Evolutionary conservation across 2,113 vertebrate genomes (phyloP).

Genomic region (Podocnemis expansa): DNA sequence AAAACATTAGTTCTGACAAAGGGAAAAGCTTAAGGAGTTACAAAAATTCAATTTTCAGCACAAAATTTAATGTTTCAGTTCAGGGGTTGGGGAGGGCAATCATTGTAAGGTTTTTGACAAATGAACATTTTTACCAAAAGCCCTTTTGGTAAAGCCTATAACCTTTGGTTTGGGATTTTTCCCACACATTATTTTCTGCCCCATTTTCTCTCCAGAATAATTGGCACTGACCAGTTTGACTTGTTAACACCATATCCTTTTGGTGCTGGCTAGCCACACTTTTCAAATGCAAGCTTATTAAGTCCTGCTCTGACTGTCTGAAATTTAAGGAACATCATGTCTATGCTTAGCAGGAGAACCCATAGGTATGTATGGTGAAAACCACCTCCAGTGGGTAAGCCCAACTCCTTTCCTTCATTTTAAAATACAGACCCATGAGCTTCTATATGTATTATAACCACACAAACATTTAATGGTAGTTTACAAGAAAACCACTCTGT

Average conservation of each 20-base stretch:
- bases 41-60: neutral
- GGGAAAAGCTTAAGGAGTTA: neutral
- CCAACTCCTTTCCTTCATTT: neutral
- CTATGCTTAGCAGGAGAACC: neutral
- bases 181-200: too few species aligned
- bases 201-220: neutral
- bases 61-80: neutral
- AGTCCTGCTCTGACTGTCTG: neutral
- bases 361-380: neutral
- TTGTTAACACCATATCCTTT: neutral
- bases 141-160: neutral
- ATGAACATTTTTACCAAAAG: neutral
- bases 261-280: neutral
- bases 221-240: neutral
- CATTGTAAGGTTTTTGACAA: neutral
- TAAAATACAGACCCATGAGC: neutral
- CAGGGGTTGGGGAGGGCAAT: neutral
- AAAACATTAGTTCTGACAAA: slow-evolving; percentile 49
- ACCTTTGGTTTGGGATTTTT: too few species aligned
- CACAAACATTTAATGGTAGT: accelerated
- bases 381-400: neutral
- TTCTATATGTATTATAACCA: neutral
- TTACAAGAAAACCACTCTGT: neutral
- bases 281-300: neutral
- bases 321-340: neutral